phyloP scores from a whole-genome alignment of 1,140 invertebrate genomes.

The Tetramorium simillimum region DNA sequence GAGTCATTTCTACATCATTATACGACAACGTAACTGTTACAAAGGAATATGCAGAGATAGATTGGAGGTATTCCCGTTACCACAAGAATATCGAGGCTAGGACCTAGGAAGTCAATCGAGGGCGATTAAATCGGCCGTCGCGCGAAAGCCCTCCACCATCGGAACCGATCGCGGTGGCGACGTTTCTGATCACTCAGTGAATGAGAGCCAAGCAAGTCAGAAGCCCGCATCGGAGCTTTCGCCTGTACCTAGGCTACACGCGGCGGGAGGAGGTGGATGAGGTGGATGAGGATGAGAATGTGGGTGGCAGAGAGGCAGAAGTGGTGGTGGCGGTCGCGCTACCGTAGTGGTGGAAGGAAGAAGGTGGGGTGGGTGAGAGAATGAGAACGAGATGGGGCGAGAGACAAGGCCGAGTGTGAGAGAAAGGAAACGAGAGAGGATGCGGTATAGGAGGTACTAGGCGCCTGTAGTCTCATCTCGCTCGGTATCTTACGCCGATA shows the following conservation, averaged over 20 bases:
- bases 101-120: slow-evolving; percentile 22
- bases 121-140: slow-evolving; percentile 43
- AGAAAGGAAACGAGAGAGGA: slow-evolving; percentile 64
- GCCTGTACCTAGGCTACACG: slow-evolving; percentile 72
- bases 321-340: slow-evolving; percentile 66
- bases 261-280: slow-evolving; percentile 12
- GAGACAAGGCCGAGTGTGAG: slow-evolving; percentile 53
- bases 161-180: slow-evolving; percentile 64
- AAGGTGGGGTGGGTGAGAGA: slow-evolving; percentile 69
- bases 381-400: slow-evolving; percentile 52
- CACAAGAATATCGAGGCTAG: slow-evolving; percentile 29
- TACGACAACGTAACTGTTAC: neutral
- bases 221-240: slow-evolving; percentile 77
- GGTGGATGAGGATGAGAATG: slow-evolving; percentile 61
- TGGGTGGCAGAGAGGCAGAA: slow-evolving; percentile 76
- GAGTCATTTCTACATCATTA: neutral
- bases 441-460: slow-evolving; percentile 70
- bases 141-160: slow-evolving; percentile 18
- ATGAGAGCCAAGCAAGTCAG: slow-evolving; percentile 75
- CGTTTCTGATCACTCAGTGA: slow-evolving; percentile 75
- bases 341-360: slow-evolving; percentile 67
- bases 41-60: neutral
- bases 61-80: slow-evolving; percentile 19
- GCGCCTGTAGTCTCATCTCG: slow-evolving; percentile 78
- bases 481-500: slow-evolving; percentile 80